A percentile compares a stretch with the other conserved stretches of the same genome.
Conservation (phyloP, 2,113 vertebrate genomes). For the Rhodinocichla rosea region DNA sequence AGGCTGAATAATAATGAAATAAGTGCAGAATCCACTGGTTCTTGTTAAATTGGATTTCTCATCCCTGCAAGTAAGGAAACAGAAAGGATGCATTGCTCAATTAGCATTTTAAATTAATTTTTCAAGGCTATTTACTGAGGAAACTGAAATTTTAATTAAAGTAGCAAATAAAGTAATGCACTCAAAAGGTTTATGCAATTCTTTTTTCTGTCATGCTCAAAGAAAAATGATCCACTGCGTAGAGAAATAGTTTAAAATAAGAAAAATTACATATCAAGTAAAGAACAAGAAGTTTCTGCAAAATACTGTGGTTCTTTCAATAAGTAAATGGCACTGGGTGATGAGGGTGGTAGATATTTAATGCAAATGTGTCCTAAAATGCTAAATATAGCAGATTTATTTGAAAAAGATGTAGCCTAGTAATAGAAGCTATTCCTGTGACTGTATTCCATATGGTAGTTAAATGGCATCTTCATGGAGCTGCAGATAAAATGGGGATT, state of each 20-base stretch:
- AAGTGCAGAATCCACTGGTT: slow-evolving; percentile 7
- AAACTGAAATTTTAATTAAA: slow-evolving; percentile 73
- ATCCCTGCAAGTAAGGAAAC: slow-evolving; percentile 30
- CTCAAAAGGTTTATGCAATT: slow-evolving; percentile 26
- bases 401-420: slow-evolving; percentile 10
- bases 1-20: slow-evolving; percentile 55
- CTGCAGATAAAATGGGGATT: background rate
- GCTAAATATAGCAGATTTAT: background rate
- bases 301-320: background rate
- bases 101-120: slow-evolving; percentile 62
- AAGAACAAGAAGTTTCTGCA: background rate
- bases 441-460: background rate
- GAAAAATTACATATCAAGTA: background rate
- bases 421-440: background rate
- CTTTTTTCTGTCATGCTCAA: background rate
- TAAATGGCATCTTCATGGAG: background rate
- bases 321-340: background rate
- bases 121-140: slow-evolving; percentile 60
- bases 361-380: background rate
- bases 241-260: slow-evolving; percentile 1
- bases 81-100: slow-evolving; percentile 25
- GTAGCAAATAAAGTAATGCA: slow-evolving; percentile 54
- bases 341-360: background rate
- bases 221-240: background rate
- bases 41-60: slow-evolving; percentile 13